Percentiles rank a stretch among this genome's conserved stretches.
Conservation (phyloP, 1,140 invertebrate genomes). For the Pteromalus puparum region DNA sequence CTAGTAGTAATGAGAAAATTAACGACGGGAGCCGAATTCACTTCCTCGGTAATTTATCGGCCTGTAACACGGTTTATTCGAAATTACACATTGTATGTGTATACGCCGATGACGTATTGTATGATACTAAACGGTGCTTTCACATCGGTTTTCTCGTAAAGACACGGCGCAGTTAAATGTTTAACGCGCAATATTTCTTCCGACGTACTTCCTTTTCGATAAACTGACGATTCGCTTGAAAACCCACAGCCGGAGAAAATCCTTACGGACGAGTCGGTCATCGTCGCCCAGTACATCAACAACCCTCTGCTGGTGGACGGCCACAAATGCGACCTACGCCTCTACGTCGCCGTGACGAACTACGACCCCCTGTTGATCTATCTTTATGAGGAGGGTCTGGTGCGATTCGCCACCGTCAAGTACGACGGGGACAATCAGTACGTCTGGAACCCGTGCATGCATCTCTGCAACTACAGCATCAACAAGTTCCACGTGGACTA, state of each 20-base stretch:
- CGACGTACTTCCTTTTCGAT: not conserved
- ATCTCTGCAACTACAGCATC: slow-evolving; percentile 95
- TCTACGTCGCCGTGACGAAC: slow-evolving; percentile 91
- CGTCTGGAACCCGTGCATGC: slow-evolving; percentile 94
- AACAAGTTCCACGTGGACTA: slow-evolving; percentile 95
- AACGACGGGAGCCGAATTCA: not conserved
- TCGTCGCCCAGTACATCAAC: slow-evolving; percentile 94
- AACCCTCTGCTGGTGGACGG: slow-evolving; percentile 96
- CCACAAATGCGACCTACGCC: slow-evolving; percentile 93
- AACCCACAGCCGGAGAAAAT: slow-evolving; percentile 89
- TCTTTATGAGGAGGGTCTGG: slow-evolving; percentile 90
- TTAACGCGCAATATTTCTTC: not conserved
- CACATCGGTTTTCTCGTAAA: not conserved
- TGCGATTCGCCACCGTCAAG: slow-evolving; percentile 90
- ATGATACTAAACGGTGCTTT: not conserved
- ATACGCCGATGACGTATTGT: not conserved
- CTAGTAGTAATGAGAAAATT: not conserved
- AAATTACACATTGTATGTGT: not conserved
- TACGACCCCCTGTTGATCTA: slow-evolving; percentile 91
- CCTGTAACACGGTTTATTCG: not conserved
- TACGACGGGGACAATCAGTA: slow-evolving; percentile 87
- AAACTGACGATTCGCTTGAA: not conserved
- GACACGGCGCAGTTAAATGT: too few species aligned
- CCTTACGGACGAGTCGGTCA: slow-evolving; percentile 91
- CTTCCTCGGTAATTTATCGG: not conserved